Percentiles rank a stretch among this genome's conserved stretches.
Conservation (phyloP, 2,888 invertebrate genomes). For the Synanthedon formicaeformis region DNA sequence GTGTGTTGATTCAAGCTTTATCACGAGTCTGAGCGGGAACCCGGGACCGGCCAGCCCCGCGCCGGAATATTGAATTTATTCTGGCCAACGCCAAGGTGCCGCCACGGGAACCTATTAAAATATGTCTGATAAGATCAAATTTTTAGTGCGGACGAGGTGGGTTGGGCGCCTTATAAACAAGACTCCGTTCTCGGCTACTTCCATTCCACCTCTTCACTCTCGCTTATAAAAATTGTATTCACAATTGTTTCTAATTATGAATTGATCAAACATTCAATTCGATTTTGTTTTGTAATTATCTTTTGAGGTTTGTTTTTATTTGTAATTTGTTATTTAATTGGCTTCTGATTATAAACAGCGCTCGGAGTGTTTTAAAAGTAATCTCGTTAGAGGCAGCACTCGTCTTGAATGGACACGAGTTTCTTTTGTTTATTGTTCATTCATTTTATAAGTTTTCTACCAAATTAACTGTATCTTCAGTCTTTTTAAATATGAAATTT, state of each 20-base stretch:
- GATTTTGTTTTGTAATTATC: slow-evolving; percentile 57
- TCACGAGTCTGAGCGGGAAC: slow-evolving; percentile 38
- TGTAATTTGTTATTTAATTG: slow-evolving; percentile 60
- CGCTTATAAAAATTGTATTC: slow-evolving; percentile 53
- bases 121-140: slow-evolving; percentile 64
- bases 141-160: slow-evolving; percentile 61
- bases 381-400: not conserved
- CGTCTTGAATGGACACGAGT: not conserved
- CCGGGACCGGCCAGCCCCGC: slow-evolving; percentile 21
- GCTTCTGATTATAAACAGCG: slow-evolving; percentile 40
- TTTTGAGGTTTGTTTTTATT: slow-evolving; percentile 47
- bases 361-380: not conserved
- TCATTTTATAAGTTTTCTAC: too few relatives aligned
- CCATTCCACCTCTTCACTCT: slow-evolving; percentile 27
- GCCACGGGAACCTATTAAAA: slow-evolving; percentile 68
- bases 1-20: slow-evolving; percentile 68
- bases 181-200: slow-evolving; percentile 49
- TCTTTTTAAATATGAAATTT: too few relatives aligned
- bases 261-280: slow-evolving; percentile 61
- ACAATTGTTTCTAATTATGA: slow-evolving; percentile 66
- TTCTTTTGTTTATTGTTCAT: too few relatives aligned
- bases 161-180: slow-evolving; percentile 55
- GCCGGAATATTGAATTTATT: slow-evolving; percentile 56
- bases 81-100: slow-evolving; percentile 48
- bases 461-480: too few relatives aligned